These are phyloP conservation scores for Characodon lateralis DNA, from an alignment of 2,797 vertebrate species.

Conservation along the genomic window DNA sequence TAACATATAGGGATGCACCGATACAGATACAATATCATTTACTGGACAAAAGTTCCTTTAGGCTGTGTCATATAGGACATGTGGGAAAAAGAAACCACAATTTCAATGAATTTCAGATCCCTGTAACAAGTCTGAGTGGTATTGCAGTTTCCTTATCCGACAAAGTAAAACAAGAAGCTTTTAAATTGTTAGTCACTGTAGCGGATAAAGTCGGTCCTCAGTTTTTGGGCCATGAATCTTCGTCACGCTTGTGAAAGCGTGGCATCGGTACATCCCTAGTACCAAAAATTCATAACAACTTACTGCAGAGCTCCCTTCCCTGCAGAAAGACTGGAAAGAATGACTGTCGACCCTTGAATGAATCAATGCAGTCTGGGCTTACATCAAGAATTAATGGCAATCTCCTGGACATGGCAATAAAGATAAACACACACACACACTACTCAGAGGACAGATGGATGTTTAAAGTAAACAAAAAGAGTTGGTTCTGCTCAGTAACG, in stretches of 20 bases:
- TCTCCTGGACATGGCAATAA: slow-evolving; percentile 42
- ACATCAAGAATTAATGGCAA: slow-evolving; percentile 67
- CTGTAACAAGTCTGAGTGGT: slow-evolving; percentile 36
- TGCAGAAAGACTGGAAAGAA: slow-evolving; percentile 65
- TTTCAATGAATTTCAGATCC: slow-evolving; percentile 27
- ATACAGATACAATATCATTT: slow-evolving; percentile 31
- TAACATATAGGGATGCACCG: slow-evolving; percentile 66
- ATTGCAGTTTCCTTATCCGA: slow-evolving; percentile 35
- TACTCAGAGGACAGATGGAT: slow-evolving; percentile 47
- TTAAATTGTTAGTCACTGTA: slow-evolving; percentile 36
- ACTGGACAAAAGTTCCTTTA: slow-evolving; percentile 44
- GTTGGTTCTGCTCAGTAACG: slow-evolving; percentile 60
- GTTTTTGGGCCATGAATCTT: slow-evolving; percentile 36
- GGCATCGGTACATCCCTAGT: slow-evolving; percentile 63
- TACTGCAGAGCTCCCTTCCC: slow-evolving; percentile 52
- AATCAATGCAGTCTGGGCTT: slow-evolving; percentile 74
- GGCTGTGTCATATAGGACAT: slow-evolving; percentile 24
- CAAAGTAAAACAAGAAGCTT: slow-evolving; percentile 44
- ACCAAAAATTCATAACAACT: slow-evolving; percentile 53
- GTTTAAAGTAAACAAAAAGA: slow-evolving; percentile 64
- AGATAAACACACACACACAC: slow-evolving; percentile 58
- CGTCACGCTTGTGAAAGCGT: slow-evolving; percentile 42
- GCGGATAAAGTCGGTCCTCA: slow-evolving; percentile 40
- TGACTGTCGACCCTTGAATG: slow-evolving; percentile 68
- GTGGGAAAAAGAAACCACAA: slow-evolving; percentile 33